Percentiles rank a stretch among this genome's conserved stretches.
Evolutionary conservation across 30 jellyfish, hydroid and myxozoan species (phyloP).

Genomic region (Aurelia aurita): DNA sequence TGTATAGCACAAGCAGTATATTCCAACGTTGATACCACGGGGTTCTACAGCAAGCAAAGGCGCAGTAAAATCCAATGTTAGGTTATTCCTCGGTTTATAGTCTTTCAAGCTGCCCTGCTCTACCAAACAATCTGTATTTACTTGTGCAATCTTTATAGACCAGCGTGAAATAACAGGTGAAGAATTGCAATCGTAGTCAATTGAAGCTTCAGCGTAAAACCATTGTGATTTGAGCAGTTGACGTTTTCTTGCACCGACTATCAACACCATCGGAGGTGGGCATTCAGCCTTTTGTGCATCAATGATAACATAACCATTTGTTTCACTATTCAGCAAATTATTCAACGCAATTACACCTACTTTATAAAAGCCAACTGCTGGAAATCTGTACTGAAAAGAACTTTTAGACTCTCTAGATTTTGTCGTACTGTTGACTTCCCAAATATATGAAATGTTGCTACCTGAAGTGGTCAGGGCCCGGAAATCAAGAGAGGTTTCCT

Average conservation of each 20-base stretch:
- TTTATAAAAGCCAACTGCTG: slow-evolving; percentile 14
- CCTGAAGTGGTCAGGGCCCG: slow-evolving; percentile 36
- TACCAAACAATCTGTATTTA: slow-evolving; percentile 47
- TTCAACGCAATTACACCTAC: slow-evolving; percentile 38
- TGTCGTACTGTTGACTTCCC: slow-evolving; percentile 30
- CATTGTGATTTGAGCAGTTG: slow-evolving; percentile 62
- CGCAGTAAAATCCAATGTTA: slow-evolving; percentile 14
- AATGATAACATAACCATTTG: neutral
- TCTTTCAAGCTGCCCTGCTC: slow-evolving; percentile 11
- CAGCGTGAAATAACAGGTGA: slow-evolving; percentile 60
- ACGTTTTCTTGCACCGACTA: slow-evolving; percentile 61
- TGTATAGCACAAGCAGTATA: slow-evolving; percentile 69
- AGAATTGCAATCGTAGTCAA: slow-evolving; percentile 64
- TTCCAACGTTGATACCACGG: slow-evolving; percentile 63
- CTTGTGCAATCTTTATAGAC: slow-evolving; percentile 57
- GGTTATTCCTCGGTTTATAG: neutral
- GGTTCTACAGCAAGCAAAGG: slow-evolving; percentile 89
- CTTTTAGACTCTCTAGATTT: neutral
- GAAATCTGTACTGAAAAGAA: neutral
- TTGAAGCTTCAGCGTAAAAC: slow-evolving; percentile 80
- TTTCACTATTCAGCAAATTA: neutral
- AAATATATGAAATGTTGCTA: slow-evolving; percentile 23
- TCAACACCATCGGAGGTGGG: slow-evolving; percentile 56
- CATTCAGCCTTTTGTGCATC: slow-evolving; percentile 45
- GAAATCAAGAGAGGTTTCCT: slow-evolving; percentile 20